A percentile compares a stretch with the other conserved stretches of the same genome.
phyloP scores from a whole-genome alignment of 2,888 invertebrate species.

The Brachyptera risi region DNA sequence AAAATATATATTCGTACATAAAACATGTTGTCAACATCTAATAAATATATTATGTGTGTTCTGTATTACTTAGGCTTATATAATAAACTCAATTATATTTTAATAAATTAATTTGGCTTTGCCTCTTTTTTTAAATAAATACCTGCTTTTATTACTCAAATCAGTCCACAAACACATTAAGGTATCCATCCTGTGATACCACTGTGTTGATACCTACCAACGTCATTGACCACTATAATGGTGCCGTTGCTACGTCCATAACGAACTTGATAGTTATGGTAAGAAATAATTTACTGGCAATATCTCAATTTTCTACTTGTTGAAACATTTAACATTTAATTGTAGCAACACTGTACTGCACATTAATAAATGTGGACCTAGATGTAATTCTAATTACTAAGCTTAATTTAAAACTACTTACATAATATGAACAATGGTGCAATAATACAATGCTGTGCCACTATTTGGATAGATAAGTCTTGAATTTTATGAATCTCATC shows the following conservation, averaged over 20 bases:
- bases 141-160: not conserved
- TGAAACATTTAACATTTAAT: too few species aligned
- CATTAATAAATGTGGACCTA: too few species aligned
- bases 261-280: too few species aligned
- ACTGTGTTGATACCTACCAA: too few species aligned
- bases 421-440: constrained; percentile 9
- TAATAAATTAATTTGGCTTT: constrained; percentile 20
- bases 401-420: too few species aligned
- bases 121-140: constrained; percentile 4
- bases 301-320: not conserved
- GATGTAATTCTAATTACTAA: too few species aligned
- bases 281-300: too few species aligned
- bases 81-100: not conserved
- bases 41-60: not conserved
- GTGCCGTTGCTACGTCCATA: too few species aligned
- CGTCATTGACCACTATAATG: too few species aligned
- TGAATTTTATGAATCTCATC: constrained; percentile 28
- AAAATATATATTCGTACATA: too few species aligned
- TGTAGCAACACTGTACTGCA: too few species aligned
- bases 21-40: not conserved
- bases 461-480: constrained; percentile 18
- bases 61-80: not conserved
- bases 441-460: constrained; percentile 10
- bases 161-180: constrained; percentile 11
- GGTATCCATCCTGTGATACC: not conserved